These are phyloP conservation scores for Callipepla squamata DNA, from an alignment of 2,113 vertebrate species.

Conservation along the genomic window DNA sequence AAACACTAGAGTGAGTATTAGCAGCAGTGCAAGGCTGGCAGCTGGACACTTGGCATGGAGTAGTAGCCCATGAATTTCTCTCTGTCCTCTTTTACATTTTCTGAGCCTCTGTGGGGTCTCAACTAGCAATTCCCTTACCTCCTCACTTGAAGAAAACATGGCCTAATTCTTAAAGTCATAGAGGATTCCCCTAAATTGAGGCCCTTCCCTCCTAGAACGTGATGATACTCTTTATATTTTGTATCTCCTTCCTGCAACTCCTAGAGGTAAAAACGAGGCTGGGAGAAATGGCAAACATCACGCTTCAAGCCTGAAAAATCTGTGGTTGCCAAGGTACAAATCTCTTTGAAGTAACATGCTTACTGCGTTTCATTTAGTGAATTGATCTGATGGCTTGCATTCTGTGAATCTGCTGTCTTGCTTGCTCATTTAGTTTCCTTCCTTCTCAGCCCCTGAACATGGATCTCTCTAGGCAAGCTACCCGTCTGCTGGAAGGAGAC, in stretches of 20 bases:
- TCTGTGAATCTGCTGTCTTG: neutral
- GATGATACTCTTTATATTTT: neutral
- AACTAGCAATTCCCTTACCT: neutral
- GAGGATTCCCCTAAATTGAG: neutral
- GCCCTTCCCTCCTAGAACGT: neutral
- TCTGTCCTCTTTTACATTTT: rapidly evolving
- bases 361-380: neutral
- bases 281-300: neutral
- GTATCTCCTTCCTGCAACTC: neutral
- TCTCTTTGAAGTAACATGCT: neutral
- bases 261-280: neutral
- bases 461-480: neutral
- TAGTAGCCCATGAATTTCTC: neutral
- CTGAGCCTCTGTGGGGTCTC: rapidly evolving
- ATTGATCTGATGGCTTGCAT: neutral
- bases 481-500: neutral
- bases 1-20: neutral
- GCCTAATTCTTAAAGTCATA: neutral
- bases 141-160: neutral
- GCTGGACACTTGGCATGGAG: neutral
- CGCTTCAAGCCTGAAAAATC: neutral
- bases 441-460: neutral
- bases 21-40: neutral
- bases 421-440: neutral
- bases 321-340: neutral